Evolutionary conservation across 2,888 invertebrate genomes (phyloP), one percentile per base, ranked within the genome.

Genomic region (Pardosa pseudoannulata): DNA sequence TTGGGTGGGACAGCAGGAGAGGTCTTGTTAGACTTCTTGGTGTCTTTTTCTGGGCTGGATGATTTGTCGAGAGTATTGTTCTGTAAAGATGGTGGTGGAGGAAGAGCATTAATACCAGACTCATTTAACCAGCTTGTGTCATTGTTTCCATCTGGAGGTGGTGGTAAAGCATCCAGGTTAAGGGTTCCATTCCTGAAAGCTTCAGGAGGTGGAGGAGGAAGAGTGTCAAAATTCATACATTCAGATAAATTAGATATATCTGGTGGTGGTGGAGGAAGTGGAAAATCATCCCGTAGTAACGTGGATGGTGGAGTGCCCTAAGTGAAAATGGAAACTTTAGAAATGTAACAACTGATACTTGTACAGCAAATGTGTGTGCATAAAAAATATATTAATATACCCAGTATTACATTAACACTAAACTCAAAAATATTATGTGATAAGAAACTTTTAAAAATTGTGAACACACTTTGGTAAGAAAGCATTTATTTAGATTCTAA

Each of bases 121-220:
- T 88, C 89, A 82, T 88, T 89, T 39, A 88, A 39, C 89, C 89
- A 89, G 29, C 76, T 80, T 13, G 50, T 16, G 29, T 88, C 86
- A 13, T 79, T 76, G 3, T 71, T 46, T 6, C 19, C 46, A 36
- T 74, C 83, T 9, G 82, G 71, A 6, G 88, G 86, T 1, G 91
- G 91, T 1, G 91, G 91, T 29, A 89, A 70, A 23, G 79, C 56
- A 36, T 89, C 89, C 23, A 89, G 50, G 32, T 67, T 75, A 0
- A 81, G 41, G 0, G 85, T 81, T 23, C 72, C 67, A n/a, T 64
- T 80, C 68, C 87, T 62, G 28, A 88, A 88, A 19, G 83, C 88
- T 70, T 87, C 86, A 0, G 94, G 93, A 0, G 95, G 95, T 0
- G 95, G 96, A 0, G 95, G 95, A 0, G 95, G 95, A 27, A 94